These are phyloP conservation scores for Gymnodraco acuticeps DNA, from an alignment of 2,797 vertebrate genomes.

Conservation along the genomic window DNA sequence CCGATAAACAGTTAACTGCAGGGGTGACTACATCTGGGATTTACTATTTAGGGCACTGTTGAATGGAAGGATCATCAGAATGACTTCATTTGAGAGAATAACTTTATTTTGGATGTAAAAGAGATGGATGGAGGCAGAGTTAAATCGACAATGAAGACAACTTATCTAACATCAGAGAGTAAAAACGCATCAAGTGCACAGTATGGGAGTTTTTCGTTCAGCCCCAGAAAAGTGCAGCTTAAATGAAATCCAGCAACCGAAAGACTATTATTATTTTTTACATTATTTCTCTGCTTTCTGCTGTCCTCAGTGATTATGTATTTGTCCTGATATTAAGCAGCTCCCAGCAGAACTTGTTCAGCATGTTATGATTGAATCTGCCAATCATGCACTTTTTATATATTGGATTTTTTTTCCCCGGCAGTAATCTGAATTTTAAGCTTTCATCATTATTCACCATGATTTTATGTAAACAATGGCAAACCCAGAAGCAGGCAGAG, in stretches of 20 bases:
- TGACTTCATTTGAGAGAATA: not conserved
- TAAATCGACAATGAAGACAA: not conserved
- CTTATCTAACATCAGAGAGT: constrained; percentile 16
- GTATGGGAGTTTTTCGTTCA: constrained; percentile 14
- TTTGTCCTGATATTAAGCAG: constrained; percentile 31
- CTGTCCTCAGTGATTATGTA: constrained; percentile 18
- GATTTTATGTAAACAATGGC: constrained; percentile 8
- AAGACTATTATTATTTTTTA: constrained; percentile 26
- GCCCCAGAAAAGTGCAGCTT: constrained; percentile 13
- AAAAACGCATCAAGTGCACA: constrained; percentile 6
- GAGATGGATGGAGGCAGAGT: not conserved
- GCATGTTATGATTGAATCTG: constrained; percentile 37
- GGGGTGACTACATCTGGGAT: constrained; percentile 23
- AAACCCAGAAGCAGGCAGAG: not conserved
- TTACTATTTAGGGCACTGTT: not conserved
- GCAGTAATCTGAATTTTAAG: constrained; percentile 7
- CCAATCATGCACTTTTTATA: constrained; percentile 32
- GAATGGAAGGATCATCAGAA: not conserved
- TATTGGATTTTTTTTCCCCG: not conserved
- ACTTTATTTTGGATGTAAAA: not conserved
- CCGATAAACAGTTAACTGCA: constrained; percentile 21
- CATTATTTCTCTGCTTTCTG: constrained; percentile 1
- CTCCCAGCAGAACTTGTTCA: constrained; percentile 12
- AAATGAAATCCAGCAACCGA: constrained; percentile 33
- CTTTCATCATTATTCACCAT: constrained; percentile 4